Percentiles rank a stretch among this genome's conserved stretches.
phyloP scores from a whole-genome alignment of 2,888 invertebrate genomes.

The Sericinus montela region DNA sequence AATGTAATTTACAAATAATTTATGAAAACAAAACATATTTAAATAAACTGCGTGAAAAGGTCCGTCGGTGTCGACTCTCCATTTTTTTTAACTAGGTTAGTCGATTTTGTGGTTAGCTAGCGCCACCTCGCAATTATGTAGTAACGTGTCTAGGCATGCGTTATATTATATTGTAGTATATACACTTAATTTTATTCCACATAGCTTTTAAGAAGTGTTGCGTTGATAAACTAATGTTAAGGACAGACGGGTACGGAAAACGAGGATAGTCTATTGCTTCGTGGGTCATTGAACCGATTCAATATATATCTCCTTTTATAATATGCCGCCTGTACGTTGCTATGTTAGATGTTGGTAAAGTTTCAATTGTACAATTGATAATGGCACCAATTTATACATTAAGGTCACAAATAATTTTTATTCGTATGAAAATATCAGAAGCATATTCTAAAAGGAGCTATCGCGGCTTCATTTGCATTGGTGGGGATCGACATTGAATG shows the following conservation, averaged over 20 bases:
- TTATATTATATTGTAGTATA: constrained; percentile 37
- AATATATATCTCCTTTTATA: constrained; percentile 60
- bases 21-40: too few relatives aligned
- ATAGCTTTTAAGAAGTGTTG: constrained; percentile 62
- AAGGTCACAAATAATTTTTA: constrained; percentile 52
- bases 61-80: background rate
- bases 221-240: constrained; percentile 50
- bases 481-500: constrained; percentile 65
- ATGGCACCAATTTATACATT: constrained; percentile 17
- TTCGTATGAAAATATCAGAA: constrained; percentile 17
- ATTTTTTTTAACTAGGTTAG: constrained; percentile 32
- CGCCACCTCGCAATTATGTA: constrained; percentile 69
- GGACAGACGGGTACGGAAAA: constrained; percentile 58
- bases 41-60: background rate
- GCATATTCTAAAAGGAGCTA: constrained; percentile 64
- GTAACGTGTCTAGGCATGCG: constrained; percentile 52
- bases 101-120: constrained; percentile 54
- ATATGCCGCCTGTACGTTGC: constrained; percentile 36
- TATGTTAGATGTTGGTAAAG: background rate
- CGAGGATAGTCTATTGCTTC: constrained; percentile 34
- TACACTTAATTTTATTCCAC: constrained; percentile 67
- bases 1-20: too few relatives aligned
- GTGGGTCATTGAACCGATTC: constrained; percentile 32
- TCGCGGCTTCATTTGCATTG: constrained; percentile 62
- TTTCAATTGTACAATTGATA: constrained; percentile 19